Base-by-base conservation (phyloP, 2,113 vertebrate genomes). In the Sterrhoptilus dennistouni region DNA sequence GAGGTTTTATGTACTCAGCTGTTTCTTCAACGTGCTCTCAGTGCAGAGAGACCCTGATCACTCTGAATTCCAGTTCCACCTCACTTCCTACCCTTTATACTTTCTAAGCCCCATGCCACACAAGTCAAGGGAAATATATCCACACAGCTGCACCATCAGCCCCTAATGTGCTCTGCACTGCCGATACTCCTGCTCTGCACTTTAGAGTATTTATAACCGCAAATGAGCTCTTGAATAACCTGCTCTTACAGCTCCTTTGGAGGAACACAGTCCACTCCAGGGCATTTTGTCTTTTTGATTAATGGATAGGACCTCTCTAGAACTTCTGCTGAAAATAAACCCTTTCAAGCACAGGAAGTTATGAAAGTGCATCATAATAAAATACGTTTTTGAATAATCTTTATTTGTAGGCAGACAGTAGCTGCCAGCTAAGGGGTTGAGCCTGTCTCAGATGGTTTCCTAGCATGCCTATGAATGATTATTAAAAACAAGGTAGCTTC, bases 1-100 rank as follows among this genome's bases (percentile, higher is more conserved):
- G 98, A 97, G 97, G 95, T 97, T 98, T 98, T 99, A 99, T 99
- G 98, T 99, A 98, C 98, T 99, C 98, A 99, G 99, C 99, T 99
- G 99, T 98, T 98, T 96, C 97, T 97, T 96, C 76, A 75, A 87
- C 80, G 44, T 96, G 96, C 95, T 97, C 94, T 98, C 94, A 96
- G 96, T 97, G 97, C 95, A 85, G 95, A 89, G 97, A 98, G 98
- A 98, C 96, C 93, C 94, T 86, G 95, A 95, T 97, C 96, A 60
- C 96, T 97, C 97, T 97, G 94, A 98, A 98, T 98, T 98, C 98
- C 97, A 95, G 98, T 98, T 98, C 98, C 98, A 98, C 98, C 95
- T 97, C 97, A 98, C 98, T 99, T 98, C 97, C 97, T 97, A 93
- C 96, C 94, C 97, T 98, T 97, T 98, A 97, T 98, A 98, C 97